Percentiles rank a stretch among this genome's conserved stretches.
phyloP scores from a whole-genome alignment of 1,140 invertebrate species.

The Aradophagus sp. region DNA sequence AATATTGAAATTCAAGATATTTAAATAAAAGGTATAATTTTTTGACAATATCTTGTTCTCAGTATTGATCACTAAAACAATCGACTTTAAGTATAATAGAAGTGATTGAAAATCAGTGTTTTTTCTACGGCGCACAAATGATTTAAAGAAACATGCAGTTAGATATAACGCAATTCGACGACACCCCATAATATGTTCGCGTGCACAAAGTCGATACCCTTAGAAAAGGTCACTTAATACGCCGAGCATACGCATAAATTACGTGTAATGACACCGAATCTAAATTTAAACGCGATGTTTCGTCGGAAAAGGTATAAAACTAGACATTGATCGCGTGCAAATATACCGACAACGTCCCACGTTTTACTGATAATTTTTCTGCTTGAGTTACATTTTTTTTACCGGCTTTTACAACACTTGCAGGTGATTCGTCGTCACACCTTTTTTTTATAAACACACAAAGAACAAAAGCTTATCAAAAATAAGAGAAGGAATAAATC shows the following conservation, averaged over 20 bases:
- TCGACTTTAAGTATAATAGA: too few species aligned
- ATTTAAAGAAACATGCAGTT: conserved; percentile 10
- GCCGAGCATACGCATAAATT: conserved; percentile 52
- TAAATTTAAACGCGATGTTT: conserved; percentile 60
- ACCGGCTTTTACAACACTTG: conserved; percentile 21
- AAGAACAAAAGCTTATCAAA: too few species aligned
- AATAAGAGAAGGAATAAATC: too few species aligned
- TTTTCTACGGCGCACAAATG: too few species aligned
- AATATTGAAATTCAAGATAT: too few species aligned
- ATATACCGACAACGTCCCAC: conserved; percentile 61
- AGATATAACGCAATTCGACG: conserved; percentile 32
- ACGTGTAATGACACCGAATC: conserved; percentile 60
- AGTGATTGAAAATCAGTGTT: too few species aligned
- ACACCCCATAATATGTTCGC: conserved; percentile 39
- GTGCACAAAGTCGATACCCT: conserved; percentile 48
- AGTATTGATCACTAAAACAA: too few species aligned
- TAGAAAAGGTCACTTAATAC: conserved; percentile 56
- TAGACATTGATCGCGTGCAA: conserved; percentile 66
- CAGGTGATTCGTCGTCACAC: conserved; percentile 37
- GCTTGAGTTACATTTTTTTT: conserved; percentile 17
- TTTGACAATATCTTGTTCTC: too few species aligned
- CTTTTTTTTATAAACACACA: too few species aligned
- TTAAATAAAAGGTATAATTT: too few species aligned
- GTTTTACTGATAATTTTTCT: conserved; percentile 45
- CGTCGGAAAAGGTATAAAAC: conserved; percentile 60